Conservation (phyloP, 1,140 invertebrate species). For the Aphelinus atriplicis region DNA sequence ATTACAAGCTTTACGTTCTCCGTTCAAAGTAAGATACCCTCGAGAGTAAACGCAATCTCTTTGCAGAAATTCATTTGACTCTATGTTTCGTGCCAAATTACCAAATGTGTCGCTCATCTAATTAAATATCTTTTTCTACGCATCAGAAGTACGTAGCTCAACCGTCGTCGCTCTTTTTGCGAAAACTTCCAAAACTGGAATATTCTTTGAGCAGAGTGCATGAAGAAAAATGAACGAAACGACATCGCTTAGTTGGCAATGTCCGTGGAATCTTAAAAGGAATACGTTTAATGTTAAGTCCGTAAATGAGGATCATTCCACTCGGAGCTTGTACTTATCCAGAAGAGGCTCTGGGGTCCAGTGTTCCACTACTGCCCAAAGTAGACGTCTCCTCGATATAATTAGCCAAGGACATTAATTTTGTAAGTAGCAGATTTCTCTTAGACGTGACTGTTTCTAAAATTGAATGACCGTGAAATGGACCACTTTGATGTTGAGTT, state of each 20-base stretch:
- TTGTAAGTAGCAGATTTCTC: constrained; percentile 16
- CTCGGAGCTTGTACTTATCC: constrained; percentile 31
- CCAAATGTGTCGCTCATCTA: too few relatives aligned
- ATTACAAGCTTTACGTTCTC: too few relatives aligned
- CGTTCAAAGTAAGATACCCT: too few relatives aligned
- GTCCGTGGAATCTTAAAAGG: constrained; percentile 54
- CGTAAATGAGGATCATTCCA: constrained; percentile 49
- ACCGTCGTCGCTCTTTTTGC: too few relatives aligned
- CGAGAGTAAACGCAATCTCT: too few relatives aligned
- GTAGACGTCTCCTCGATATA: constrained; percentile 34
- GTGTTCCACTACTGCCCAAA: not conserved
- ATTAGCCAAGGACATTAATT: constrained; percentile 47
- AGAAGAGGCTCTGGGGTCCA: constrained; percentile 1
- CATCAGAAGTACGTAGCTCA: too few relatives aligned
- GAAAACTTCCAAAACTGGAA: too few relatives aligned
- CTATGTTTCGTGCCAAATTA: too few relatives aligned
- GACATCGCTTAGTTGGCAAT: not conserved
- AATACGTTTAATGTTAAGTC: constrained; percentile 58
- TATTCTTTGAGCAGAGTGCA: constrained; percentile 14
- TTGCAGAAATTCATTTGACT: too few relatives aligned
- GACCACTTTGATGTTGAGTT: constrained; percentile 5
- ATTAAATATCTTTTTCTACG: too few relatives aligned
- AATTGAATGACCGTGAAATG: not conserved
- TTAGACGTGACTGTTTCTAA: constrained; percentile 20
- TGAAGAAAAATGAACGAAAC: not conserved